Evolutionary conservation across 1,140 invertebrate species (phyloP).

Genomic region (Drosophila watanabei): DNA sequence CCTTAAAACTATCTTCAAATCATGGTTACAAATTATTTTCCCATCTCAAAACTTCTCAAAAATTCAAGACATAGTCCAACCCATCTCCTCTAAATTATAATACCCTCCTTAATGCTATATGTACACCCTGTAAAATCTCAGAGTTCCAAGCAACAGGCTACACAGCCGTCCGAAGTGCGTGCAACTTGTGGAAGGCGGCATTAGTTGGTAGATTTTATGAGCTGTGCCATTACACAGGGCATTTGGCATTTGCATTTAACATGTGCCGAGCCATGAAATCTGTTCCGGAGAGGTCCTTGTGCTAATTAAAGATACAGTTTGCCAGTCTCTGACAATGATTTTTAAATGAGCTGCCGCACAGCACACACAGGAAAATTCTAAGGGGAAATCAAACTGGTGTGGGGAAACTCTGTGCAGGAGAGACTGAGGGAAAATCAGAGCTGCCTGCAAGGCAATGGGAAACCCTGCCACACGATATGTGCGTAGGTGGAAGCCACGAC

Average conservation of each 20-base stretch:
- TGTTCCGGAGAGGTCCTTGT: slow-evolving; percentile 47
- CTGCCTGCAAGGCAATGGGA: slow-evolving; percentile 9
- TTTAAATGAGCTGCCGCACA: slow-evolving; percentile 57
- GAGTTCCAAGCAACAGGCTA: slow-evolving; percentile 12
- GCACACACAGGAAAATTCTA: slow-evolving; percentile 6
- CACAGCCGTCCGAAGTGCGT: slow-evolving; percentile 23
- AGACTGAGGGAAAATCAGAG: slow-evolving; percentile 16
- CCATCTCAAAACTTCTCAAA: not conserved
- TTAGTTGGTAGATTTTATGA: slow-evolving; percentile 78
- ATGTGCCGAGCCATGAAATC: slow-evolving; percentile 72
- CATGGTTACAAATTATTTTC: not conserved
- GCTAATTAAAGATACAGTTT: slow-evolving; percentile 70
- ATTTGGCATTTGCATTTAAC: slow-evolving; percentile 69
- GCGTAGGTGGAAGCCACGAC: slow-evolving; percentile 48
- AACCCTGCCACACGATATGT: slow-evolving; percentile 21
- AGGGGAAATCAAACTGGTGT: slow-evolving; percentile 9
- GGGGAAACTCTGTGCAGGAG: not conserved
- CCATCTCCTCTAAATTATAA: not conserved
- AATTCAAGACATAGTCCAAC: not conserved
- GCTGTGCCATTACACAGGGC: slow-evolving; percentile 40
- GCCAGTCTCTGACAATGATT: slow-evolving; percentile 48
- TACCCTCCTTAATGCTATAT: too few relatives aligned
- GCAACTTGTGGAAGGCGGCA: slow-evolving; percentile 39
- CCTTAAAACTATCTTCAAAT: not conserved
- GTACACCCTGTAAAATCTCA: slow-evolving; percentile 3